phyloP scores from a whole-genome alignment of 2,797 vertebrate species.

The Microtus agrestis region DNA sequence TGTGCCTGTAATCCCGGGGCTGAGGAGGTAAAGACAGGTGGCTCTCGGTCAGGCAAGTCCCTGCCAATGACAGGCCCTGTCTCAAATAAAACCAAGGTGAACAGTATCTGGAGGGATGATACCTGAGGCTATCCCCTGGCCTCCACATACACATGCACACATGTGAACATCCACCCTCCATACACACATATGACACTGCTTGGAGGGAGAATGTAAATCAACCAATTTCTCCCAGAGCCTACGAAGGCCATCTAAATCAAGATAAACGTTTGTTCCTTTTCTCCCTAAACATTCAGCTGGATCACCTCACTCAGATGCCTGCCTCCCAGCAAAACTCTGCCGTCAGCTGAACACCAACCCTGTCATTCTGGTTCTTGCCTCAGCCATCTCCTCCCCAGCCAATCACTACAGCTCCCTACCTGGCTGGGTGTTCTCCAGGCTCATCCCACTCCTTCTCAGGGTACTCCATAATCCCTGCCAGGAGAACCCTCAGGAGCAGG shows the following conservation, averaged over 20 bases:
- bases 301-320: neutral
- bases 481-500: neutral
- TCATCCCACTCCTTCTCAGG: neutral
- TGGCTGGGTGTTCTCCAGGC: neutral
- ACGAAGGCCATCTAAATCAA: neutral
- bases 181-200: neutral
- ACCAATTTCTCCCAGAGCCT: neutral
- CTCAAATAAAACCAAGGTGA: neutral
- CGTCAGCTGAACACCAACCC: neutral
- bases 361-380: neutral
- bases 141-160: neutral
- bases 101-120: neutral
- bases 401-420: neutral
- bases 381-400: neutral
- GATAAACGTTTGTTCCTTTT: neutral
- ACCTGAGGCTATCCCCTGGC: neutral
- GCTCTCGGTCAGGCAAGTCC: neutral
- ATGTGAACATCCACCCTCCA: neutral
- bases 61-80: neutral
- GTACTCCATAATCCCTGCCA: neutral
- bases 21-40: too few relatives aligned
- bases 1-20: too few relatives aligned
- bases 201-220: neutral
- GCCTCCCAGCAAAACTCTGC: neutral
- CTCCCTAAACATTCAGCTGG: neutral